Evolutionary conservation across 1,140 invertebrate genomes (phyloP), one percentile per base, ranked within the genome.

Genomic region (Pogonus chalceus): DNA sequence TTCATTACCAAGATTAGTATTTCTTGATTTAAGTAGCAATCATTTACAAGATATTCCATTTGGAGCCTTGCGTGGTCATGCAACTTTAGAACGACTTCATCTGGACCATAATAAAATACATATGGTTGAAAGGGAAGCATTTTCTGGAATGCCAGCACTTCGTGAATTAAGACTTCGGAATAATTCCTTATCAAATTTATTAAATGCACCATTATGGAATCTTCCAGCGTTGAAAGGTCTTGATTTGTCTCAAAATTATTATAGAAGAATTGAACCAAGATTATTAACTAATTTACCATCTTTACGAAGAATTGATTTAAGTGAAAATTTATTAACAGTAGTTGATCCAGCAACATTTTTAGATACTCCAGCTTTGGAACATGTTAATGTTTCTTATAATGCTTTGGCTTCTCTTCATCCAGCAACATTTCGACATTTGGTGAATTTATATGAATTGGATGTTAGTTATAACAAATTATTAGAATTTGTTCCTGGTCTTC

Each of bases 131-230:
- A 72, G 80, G 24, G 84, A 88, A 60, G 83, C 86, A 1, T 84
- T 92, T 64, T 76, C 80, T 55, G 82, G 82, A 14, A 88, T 92
- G 82, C 88, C 89, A 1, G 85, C 85, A 0, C 67, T 93, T 14
- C 73, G 86, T 49, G 88, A 92, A 67, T 71, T 93, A 18, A 75
- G 87, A 58, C 71, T 92, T 50, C 79, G 79, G 47, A 89, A 91
- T 61, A 91, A 91, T 66, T 87, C 84, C 2, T 66, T 90, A 16
- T 79, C 78, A 1, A 76, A 79, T 59, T 58, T 73, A 2, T 52
- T 69, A n/a, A 80, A 84, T 60, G 72, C 75, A 10, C 85, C 87
- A 1, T 83, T 86, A 62, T 90, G 87, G 87, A 85, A 90, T 72
- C 69, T 90, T 12, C 88, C 87, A 0, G 78, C 82, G 4, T 70